These are phyloP conservation scores for Latrodectus geometricus DNA, from an alignment of 1,140 invertebrate species.

Conservation along the genomic window DNA sequence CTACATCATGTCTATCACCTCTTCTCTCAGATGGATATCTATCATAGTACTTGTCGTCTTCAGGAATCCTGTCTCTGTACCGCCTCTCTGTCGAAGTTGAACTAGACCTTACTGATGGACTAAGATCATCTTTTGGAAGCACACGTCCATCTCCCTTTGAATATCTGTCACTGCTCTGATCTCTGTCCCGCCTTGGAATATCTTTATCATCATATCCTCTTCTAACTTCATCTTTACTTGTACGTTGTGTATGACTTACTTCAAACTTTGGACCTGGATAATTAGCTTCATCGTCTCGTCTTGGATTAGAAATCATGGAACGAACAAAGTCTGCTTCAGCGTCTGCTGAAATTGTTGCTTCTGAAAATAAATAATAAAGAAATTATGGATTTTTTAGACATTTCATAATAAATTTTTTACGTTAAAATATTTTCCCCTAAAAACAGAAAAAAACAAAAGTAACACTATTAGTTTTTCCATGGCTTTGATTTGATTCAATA, in stretches of 20 bases:
- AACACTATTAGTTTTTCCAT: too few species aligned
- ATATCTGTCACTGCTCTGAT: background rate
- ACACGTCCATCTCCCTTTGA: slow-evolving; percentile 23
- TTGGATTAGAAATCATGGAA: background rate
- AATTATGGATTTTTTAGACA: too few species aligned
- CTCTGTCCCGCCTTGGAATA: background rate
- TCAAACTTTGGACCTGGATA: background rate
- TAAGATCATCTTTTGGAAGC: background rate
- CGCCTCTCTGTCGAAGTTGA: background rate
- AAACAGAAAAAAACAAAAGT: too few species aligned
- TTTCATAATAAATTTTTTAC: too few species aligned
- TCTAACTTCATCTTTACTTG: background rate
- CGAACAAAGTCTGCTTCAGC: background rate
- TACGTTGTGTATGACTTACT: background rate
- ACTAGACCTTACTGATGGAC: background rate
- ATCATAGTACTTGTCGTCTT: background rate
- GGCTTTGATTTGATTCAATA: too few species aligned
- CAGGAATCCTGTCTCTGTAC: background rate
- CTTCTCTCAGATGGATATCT: background rate
- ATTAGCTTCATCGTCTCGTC: background rate
- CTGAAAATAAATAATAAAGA: background rate
- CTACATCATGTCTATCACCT: too few species aligned
- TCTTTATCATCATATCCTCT: background rate
- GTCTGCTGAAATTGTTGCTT: background rate
- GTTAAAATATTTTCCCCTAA: too few species aligned